Conservation (phyloP, 2,888 invertebrate species). For the Steromphala cineraria region DNA sequence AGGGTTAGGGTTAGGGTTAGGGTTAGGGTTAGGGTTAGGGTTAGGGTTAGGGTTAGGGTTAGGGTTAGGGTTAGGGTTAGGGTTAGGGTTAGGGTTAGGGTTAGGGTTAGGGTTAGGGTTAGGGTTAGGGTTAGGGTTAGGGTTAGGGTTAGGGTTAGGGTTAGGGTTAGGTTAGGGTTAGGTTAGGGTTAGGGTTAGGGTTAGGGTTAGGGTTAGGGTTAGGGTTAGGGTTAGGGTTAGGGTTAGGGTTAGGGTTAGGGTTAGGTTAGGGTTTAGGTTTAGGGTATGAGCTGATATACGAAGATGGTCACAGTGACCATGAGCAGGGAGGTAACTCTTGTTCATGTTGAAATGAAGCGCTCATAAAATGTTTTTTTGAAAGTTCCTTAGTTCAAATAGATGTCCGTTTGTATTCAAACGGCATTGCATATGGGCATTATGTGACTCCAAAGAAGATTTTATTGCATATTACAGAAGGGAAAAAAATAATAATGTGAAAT, state of each 20-base stretch:
- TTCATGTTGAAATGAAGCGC: no score
- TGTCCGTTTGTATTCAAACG: no score
- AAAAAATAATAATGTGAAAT: no score
- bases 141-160: constrained; percentile 52
- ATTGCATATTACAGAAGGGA: no score
- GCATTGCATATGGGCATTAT: no score
- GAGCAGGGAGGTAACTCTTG: no score
- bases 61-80: constrained; percentile 54
- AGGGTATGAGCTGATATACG: no score
- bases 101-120: constrained; percentile 51
- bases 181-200: no score
- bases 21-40: constrained; percentile 46
- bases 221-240: constrained; percentile 44
- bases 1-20: constrained; percentile 47
- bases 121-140: constrained; percentile 50
- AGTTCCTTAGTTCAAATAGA: no score
- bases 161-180: constrained; percentile 44
- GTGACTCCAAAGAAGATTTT: no score
- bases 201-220: constrained; percentile 49
- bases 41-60: constrained; percentile 53
- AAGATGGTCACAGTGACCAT: no score
- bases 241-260: constrained; percentile 45
- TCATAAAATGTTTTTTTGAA: no score
- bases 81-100: constrained; percentile 50
- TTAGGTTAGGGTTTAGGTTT: constrained; percentile 54